Base-by-base conservation (phyloP, 2,797 vertebrate genomes). In the Schizopygopsis pylzovi region DNA sequence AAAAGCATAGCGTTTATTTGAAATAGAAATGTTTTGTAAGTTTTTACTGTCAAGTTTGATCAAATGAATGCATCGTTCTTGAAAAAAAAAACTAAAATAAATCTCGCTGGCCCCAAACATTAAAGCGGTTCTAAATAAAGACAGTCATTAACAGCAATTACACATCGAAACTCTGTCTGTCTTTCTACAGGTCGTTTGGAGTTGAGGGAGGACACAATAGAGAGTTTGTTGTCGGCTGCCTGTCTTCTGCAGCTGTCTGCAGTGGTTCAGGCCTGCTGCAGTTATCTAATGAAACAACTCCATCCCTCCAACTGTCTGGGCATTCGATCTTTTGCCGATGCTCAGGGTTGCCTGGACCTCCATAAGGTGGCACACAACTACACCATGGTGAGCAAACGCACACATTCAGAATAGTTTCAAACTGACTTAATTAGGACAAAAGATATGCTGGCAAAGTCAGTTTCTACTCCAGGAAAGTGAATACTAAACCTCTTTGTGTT, bases 271-370 rank as follows among this genome's bases (percentile, higher is more conserved):
- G 98, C 98, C 15, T 99, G 98, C 92, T 99, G 98, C 86, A 96
- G 96, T 79, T 99, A 99, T 92, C 95, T 99, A 85, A 96, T 98
- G 96, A 99, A 98, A 92, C 98, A 99, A 93, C 97, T 99, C 91
- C 98, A 99, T 90, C 98, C 98, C 0, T 99, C 98, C 88, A 99
- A 99, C 93, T 99, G 98, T 92, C 96, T 99, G 88, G 98, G 98
- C 90, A 99, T 99, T 85, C 96, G 97, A 79, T 98, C 97, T 56
- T 99, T 99, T 2, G 98, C 98, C 15, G 98, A 99, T 80, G 97
- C 97, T 0, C 98, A 99, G 91, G 97, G 98, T 89, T 99, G 98
- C 93, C 94, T 95, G 33, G 97, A 99, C 93, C 96, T 99, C 91
- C 97, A 98, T 91, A 97, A 96, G 91, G 97, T 98, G 87, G 98